Base-by-base conservation (phyloP, 2,113 vertebrate species). In the Ursus arctos region DNA sequence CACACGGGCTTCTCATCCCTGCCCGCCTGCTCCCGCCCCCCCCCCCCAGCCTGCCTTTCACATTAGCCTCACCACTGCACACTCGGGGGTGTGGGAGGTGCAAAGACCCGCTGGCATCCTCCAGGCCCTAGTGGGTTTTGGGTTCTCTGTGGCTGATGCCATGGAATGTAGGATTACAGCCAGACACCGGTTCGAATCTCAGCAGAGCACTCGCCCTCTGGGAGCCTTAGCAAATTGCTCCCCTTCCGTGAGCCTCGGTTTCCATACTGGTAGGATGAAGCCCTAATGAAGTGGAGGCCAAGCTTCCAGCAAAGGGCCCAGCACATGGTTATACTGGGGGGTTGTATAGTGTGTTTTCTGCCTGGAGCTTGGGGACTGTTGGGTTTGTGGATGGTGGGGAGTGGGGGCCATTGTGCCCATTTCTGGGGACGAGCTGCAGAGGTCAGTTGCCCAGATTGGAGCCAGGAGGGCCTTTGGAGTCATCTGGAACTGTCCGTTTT, bases 241-340 rank as follows among this genome's bases (percentile, higher is more conserved):
- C 9, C 28, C 11, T 71, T 61, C 57, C 0, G 0, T 2, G 47
- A 88, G 33, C 91, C 43, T 86, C 67, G 83, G 85, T 91, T 57
- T 96, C 86, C 67, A 26, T 36, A 14, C 72, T 28, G 65, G 51
- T 80, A 22, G 85, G 92, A 47, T 4, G 88, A 89, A 51, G 74
- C 31, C 28, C 28, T 28, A 33, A 28, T 51, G 43, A 92, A n/a
- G 33, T 12, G 7, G 87, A 77, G 43, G 59, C 47, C 28, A 10
- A 82, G 67, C 51, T 13, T 43, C 87, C 67, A 79, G 76, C 85
- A 55, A 31, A 82, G 82, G 63, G 53, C 51, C 4, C 4, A 43
- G 72, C 51, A 28, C 14, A 2, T 7, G 0, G 40, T 33, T 63
- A 13, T 6, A 0, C 0, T 4, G 76, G 12, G n/a, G 0, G 1